These are phyloP conservation scores for Myripristis jacobus DNA, from an alignment of 2,797 vertebrate genomes.

Conservation along the genomic window DNA sequence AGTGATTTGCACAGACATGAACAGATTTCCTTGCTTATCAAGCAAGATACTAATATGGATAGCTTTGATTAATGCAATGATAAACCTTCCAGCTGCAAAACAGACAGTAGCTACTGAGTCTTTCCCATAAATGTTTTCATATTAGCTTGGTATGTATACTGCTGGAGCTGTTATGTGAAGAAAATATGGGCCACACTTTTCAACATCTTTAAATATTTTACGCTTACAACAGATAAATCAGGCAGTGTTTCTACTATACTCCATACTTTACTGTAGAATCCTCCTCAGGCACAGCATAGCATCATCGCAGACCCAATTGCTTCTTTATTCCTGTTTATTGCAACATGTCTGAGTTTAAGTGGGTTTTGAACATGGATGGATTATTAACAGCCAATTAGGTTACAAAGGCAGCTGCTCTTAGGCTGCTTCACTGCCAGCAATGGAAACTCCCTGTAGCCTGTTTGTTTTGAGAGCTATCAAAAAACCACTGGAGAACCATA, in stretches of 20 bases:
- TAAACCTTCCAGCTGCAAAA: background rate
- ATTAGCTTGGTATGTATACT: too few species aligned
- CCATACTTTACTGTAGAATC: background rate
- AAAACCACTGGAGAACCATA: constrained; percentile 25
- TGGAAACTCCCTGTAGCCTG: constrained; percentile 10
- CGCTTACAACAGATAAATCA: too few species aligned
- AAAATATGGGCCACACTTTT: too few species aligned
- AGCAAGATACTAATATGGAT: too few species aligned
- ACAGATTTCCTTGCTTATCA: too few species aligned
- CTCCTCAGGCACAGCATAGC: background rate
- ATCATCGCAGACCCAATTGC: background rate
- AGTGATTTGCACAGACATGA: too few species aligned
- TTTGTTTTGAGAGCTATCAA: constrained; percentile 34
- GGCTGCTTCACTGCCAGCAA: background rate
- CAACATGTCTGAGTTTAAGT: constrained; percentile 12
- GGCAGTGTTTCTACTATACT: too few species aligned
- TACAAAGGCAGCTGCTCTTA: constrained; percentile 32
- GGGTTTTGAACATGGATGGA: constrained; percentile 21
- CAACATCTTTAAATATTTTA: too few species aligned
- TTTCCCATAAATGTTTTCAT: background rate
- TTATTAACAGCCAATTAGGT: constrained; percentile 26
- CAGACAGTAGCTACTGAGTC: background rate
- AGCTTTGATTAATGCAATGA: background rate
- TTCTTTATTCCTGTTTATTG: constrained; percentile 15
- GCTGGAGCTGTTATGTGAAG: too few species aligned